phyloP scores from a whole-genome alignment of 2,797 vertebrate species.

The Acrocephalus scirpaceus region DNA sequence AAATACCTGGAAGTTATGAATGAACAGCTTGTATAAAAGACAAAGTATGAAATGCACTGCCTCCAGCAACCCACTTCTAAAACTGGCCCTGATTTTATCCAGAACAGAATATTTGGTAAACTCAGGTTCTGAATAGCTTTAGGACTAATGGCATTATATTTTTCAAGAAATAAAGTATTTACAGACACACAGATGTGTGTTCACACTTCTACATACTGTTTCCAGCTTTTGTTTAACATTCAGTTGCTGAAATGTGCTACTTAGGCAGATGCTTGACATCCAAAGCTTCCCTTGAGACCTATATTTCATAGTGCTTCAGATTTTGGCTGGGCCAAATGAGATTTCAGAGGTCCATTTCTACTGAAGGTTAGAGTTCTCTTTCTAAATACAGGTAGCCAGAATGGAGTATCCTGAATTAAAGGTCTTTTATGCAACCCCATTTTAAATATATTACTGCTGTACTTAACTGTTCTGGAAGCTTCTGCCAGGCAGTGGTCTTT shows the following conservation, averaged over 20 bases:
- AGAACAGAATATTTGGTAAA: slow-evolving; percentile 4
- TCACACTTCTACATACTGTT: slow-evolving; percentile 23
- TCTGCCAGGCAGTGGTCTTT: neutral
- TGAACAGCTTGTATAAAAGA: neutral
- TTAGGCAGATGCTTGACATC: slow-evolving; percentile 22
- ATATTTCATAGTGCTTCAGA: neutral
- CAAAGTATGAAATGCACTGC: neutral
- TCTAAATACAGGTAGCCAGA: neutral
- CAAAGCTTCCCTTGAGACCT: slow-evolving; percentile 5
- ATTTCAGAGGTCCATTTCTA: neutral
- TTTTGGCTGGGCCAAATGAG: neutral
- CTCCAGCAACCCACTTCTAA: neutral
- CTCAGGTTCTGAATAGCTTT: neutral
- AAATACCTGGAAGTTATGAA: neutral
- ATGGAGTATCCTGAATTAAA: neutral
- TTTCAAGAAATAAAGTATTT: slow-evolving; percentile 35
- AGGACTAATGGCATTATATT: neutral
- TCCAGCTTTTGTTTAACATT: neutral
- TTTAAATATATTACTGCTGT: neutral
- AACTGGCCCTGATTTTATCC: neutral
- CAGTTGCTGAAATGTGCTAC: slow-evolving; percentile 33
- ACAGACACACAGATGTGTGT: slow-evolving; percentile 31
- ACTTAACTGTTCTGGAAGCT: neutral
- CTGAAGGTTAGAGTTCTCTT: neutral
- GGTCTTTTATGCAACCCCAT: neutral